Percentiles rank a stretch among this genome's conserved stretches.
Evolutionary conservation across 2,888 invertebrate species (phyloP).

Genomic region (Hypomecis atomaria): DNA sequence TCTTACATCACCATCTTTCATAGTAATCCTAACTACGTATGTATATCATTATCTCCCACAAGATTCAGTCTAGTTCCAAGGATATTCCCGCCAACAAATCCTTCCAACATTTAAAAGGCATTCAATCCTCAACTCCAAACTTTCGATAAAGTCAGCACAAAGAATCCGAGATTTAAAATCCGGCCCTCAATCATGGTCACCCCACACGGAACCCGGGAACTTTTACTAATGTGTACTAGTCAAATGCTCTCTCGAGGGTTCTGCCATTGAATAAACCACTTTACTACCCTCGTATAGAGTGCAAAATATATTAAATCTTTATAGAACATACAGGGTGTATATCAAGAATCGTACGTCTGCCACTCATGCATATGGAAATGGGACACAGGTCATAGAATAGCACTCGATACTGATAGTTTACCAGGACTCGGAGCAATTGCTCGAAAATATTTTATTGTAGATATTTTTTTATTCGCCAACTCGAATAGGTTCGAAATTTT

Average conservation of each 20-base stretch:
- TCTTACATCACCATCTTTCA: no score
- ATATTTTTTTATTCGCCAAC: conserved; percentile 1
- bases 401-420: conserved; percentile 41
- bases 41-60: neutral
- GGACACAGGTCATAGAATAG: conserved; percentile 73
- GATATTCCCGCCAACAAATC: conserved; percentile 12
- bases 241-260: conserved; percentile 80
- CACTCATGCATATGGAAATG: conserved; percentile 82
- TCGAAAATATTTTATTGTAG: conserved; percentile 17
- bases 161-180: conserved; percentile 29
- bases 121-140: conserved; percentile 26
- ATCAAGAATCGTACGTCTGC: conserved; percentile 61
- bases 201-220: conserved; percentile 69
- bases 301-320: conserved; percentile 52
- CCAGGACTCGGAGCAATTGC: conserved; percentile 32
- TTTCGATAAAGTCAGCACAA: conserved; percentile 33
- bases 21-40: neutral
- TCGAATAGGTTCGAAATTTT: neutral
- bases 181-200: conserved; percentile 55
- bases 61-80: conserved; percentile 11
- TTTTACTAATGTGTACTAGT: conserved; percentile 83
- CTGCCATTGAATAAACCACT: conserved; percentile 63
- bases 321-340: conserved; percentile 53
- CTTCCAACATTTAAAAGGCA: conserved; percentile 17
- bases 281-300: conserved; percentile 59